A percentile compares a stretch with the other conserved stretches of the same genome.
phyloP scores from a whole-genome alignment of 2,113 vertebrate species.

The Rhinichthys klamathensis region DNA sequence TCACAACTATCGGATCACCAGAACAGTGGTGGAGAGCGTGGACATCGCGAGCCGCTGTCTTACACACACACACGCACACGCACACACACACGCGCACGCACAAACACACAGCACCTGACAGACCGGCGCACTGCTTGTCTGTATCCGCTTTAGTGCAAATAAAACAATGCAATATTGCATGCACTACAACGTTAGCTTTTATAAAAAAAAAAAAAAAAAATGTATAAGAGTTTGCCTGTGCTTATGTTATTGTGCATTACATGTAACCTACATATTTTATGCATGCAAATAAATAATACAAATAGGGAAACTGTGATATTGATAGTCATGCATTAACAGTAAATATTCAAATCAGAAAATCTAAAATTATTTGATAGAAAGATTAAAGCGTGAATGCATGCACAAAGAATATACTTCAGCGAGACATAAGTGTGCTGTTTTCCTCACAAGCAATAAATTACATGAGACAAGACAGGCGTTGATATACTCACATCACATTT shows the following conservation, averaged over 20 bases:
- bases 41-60: slow-evolving; percentile 51
- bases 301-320: not conserved
- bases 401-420: slow-evolving; percentile 11
- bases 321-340: not conserved
- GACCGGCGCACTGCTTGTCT: slow-evolving; percentile 37
- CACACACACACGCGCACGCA: slow-evolving; percentile 21
- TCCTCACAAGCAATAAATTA: slow-evolving; percentile 24
- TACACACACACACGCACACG: slow-evolving; percentile 14
- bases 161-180: not conserved
- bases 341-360: not conserved
- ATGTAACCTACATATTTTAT: not conserved
- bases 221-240: no score
- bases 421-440: slow-evolving; percentile 22
- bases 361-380: not conserved
- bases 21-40: slow-evolving; percentile 74
- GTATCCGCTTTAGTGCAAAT: slow-evolving; percentile 11
- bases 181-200: not conserved
- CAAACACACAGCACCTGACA: slow-evolving; percentile 8
- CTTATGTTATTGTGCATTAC: not conserved
- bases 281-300: not conserved
- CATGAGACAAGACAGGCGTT: slow-evolving; percentile 9
- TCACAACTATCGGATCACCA: slow-evolving; percentile 88
- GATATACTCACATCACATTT: slow-evolving; percentile 34
- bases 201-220: not conserved
- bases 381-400: slow-evolving; percentile 1